These are phyloP conservation scores for Lasioglossum albipes DNA, from an alignment of 1,140 invertebrate genomes.

Conservation along the genomic window DNA sequence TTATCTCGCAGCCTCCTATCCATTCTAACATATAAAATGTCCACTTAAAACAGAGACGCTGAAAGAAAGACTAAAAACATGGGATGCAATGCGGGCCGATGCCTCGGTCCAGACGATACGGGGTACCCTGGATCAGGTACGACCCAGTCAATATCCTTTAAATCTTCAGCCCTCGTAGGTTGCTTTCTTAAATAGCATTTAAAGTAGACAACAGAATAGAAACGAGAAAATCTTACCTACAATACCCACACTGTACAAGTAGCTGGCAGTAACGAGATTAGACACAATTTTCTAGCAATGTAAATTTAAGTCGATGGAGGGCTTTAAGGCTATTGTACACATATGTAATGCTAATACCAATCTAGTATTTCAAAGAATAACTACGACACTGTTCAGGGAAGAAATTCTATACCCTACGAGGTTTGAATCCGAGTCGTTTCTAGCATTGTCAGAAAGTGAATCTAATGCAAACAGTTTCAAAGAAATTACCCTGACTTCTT, in stretches of 20 bases:
- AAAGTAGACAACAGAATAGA: slow-evolving; percentile 45
- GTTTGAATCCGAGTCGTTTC: slow-evolving; percentile 58
- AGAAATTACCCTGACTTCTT: slow-evolving; percentile 54
- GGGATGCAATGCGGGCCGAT: slow-evolving; percentile 79
- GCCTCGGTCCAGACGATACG: slow-evolving; percentile 78
- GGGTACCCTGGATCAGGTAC: slow-evolving; percentile 79
- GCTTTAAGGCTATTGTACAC: slow-evolving; percentile 34
- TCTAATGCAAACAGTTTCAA: slow-evolving; percentile 48
- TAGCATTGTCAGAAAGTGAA: slow-evolving; percentile 42
- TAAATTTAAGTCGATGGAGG: slow-evolving; percentile 41
- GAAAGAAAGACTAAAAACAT: slow-evolving; percentile 79
- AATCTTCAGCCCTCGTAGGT: slow-evolving; percentile 75
- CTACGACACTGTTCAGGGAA: slow-evolving; percentile 1
- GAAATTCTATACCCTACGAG: slow-evolving; percentile 52
- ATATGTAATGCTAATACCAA: slow-evolving; percentile 33
- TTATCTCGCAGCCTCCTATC: slow-evolving; percentile 74
- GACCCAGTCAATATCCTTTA: slow-evolving; percentile 77
- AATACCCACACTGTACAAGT: slow-evolving; percentile 23
- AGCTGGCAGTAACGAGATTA: slow-evolving; percentile 41
- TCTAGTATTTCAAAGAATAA: slow-evolving; percentile 21
- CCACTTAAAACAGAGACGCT: slow-evolving; percentile 79
- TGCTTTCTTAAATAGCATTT: slow-evolving; percentile 65
- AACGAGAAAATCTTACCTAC: slow-evolving; percentile 20
- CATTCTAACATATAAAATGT: slow-evolving; percentile 78
- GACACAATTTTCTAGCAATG: slow-evolving; percentile 25